Conservation (phyloP, 2,888 invertebrate species). For the Heliconius aoede region DNA sequence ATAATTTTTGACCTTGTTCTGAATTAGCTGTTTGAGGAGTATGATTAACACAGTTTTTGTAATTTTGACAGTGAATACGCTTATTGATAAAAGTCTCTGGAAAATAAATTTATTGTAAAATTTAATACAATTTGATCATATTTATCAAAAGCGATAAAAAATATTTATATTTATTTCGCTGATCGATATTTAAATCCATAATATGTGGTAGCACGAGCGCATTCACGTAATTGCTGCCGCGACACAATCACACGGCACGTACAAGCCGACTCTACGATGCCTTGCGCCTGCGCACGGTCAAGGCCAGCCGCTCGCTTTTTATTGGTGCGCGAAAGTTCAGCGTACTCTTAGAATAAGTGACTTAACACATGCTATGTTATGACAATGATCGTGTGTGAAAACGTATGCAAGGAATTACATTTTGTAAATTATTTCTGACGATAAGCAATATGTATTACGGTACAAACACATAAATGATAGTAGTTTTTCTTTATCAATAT, state of each 20-base stretch:
- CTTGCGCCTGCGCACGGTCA: slow-evolving; percentile 71
- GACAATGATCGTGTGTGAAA: slow-evolving; percentile 32
- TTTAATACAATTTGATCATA: neutral
- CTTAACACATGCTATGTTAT: slow-evolving; percentile 42
- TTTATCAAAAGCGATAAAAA: neutral
- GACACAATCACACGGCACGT: slow-evolving; percentile 31
- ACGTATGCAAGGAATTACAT: slow-evolving; percentile 13
- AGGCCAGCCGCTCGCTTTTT: slow-evolving; percentile 77
- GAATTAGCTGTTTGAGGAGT: slow-evolving; percentile 55
- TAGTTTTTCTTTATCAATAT: slow-evolving; percentile 5
- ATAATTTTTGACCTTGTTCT: slow-evolving; percentile 79
- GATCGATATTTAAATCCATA: neutral
- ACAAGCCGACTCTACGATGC: slow-evolving; percentile 42
- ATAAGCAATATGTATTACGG: neutral
- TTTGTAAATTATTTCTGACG: slow-evolving; percentile 17
- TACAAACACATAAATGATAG: neutral
- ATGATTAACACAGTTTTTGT: slow-evolving; percentile 54
- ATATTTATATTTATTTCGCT: neutral
- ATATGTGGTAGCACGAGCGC: slow-evolving; percentile 21
- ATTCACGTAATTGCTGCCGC: slow-evolving; percentile 32
- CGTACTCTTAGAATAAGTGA: slow-evolving; percentile 58
- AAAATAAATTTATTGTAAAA: neutral
- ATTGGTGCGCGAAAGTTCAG: slow-evolving; percentile 71
- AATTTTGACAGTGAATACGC: slow-evolving; percentile 23
- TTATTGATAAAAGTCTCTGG: neutral